Conservation (phyloP, 2,113 vertebrate genomes). For the Protomyctophum bolini region DNA sequence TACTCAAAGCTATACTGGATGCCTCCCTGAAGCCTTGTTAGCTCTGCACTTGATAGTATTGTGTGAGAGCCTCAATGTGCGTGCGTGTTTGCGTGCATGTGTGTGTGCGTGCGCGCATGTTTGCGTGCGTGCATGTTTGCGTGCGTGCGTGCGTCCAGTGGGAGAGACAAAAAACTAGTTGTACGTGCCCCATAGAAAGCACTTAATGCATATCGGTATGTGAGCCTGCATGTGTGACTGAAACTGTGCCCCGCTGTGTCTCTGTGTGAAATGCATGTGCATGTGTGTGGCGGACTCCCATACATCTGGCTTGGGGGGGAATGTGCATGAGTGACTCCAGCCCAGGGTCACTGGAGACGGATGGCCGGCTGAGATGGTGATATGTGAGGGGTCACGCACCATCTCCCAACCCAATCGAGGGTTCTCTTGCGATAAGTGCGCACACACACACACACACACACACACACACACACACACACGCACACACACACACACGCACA, state of each 20-base stretch:
- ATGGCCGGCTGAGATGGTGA: constrained; percentile 47
- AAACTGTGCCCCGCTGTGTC: background rate
- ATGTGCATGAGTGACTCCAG: constrained; percentile 40
- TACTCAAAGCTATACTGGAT: background rate
- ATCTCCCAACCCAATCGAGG: constrained; percentile 55
- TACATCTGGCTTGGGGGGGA: constrained; percentile 45
- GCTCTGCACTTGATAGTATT: constrained; percentile 4
- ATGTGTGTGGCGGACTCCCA: background rate
- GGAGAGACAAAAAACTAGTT: no score
- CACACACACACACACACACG: constrained; percentile 1
- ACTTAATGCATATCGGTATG: background rate
- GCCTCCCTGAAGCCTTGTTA: constrained; percentile 42
- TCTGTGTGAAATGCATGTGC: constrained; percentile 13
- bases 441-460: constrained; percentile 26
- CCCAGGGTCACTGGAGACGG: constrained; percentile 40
- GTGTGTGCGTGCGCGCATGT: background rate
- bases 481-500: constrained; percentile 18
- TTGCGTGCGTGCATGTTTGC: constrained; percentile 4
- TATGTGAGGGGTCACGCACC: constrained; percentile 51
- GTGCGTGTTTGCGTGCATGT: background rate
- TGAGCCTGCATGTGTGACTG: background rate
- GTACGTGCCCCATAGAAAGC: no score
- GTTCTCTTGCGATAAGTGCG: background rate
- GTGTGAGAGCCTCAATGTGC: background rate
- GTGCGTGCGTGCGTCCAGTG: background rate